phyloP scores from a whole-genome alignment of 2,797 vertebrate genomes.

The Sciurus carolinensis region DNA sequence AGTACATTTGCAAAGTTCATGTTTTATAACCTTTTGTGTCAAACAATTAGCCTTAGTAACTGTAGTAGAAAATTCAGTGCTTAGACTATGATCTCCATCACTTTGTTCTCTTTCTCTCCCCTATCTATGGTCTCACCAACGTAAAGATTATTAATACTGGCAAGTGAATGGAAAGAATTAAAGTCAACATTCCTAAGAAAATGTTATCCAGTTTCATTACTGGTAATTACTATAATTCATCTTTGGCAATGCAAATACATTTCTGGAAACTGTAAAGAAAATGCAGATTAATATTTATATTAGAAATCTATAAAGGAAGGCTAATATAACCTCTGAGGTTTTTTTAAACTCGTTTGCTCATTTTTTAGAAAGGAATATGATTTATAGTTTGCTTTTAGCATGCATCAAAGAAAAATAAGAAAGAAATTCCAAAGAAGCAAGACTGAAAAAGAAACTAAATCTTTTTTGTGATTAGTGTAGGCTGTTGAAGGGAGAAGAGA shows the following conservation, averaged over 20 bases:
- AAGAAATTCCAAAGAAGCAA: not conserved
- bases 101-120: not conserved
- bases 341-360: constrained; percentile 37
- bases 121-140: not conserved
- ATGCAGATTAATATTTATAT: constrained; percentile 54
- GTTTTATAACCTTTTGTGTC: constrained; percentile 45
- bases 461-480: not conserved
- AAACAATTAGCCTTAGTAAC: constrained; percentile 25
- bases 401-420: constrained; percentile 18
- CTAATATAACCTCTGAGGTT: not conserved
- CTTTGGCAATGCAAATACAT: constrained; percentile 33
- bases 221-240: constrained; percentile 48
- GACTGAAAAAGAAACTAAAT: constrained; percentile 28
- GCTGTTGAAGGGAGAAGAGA: not conserved
- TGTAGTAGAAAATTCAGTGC: not conserved
- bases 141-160: not conserved
- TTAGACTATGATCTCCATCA: not conserved
- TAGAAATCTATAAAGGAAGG: constrained; percentile 28
- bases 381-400: constrained; percentile 46
- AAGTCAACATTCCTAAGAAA: constrained; percentile 44
- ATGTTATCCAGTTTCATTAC: constrained; percentile 54
- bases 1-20: constrained; percentile 12
- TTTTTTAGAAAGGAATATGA: constrained; percentile 25
- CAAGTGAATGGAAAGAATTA: constrained; percentile 58
- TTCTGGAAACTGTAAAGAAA: constrained; percentile 67